Base-by-base conservation (phyloP, 92 coral and sea anemone species). In the Palythoa heliodiscus region DNA sequence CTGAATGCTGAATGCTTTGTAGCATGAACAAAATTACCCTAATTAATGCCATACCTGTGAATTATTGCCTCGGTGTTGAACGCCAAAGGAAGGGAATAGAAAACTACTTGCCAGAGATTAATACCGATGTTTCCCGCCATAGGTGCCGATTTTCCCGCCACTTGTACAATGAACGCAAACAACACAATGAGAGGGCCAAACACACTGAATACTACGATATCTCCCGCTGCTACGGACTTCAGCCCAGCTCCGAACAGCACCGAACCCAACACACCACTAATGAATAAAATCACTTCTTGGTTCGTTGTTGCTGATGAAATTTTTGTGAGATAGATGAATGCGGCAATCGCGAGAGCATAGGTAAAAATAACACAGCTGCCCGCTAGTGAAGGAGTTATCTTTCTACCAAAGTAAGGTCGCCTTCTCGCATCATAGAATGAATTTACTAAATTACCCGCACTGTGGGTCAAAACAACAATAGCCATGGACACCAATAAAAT, bases 161-260 rank as follows among this genome's bases (percentile, higher is more conserved):
- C 94, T 77, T 96, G 99, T n/a, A 89, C 98, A 11, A 90, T 84
- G 76, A 93, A 96, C 1, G 95, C 81, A 88, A 94, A 94, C 66
- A 96, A 63, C 23, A 96, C 95, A 13, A 95, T 89, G 48, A 96
- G 78, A 17, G 99, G 99, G 12, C 96, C 99, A 68, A 95, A 94
- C 64, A 91, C 74, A 40, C 93, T 91, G 68, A 97, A 88, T 2
- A 95, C 91, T 12, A 93, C 87, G 53, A 96, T 70, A 50, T 94
- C 98, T 11, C 98, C 98, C 4, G 92, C 78, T 14, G 91, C 94
- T 13, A 83, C 79, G 54, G 89, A 86, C 87, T 91, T 95, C 78
- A 89, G 75, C 70, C 93, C 93, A 50, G 89, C 91, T 4, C 99
- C 99, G 73, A 92, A 93, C 68, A 96, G 74, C 70, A 96, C 47